Evolutionary conservation across 2,113 vertebrate species (phyloP).

Genomic region (Atractosteus spatula): DNA sequence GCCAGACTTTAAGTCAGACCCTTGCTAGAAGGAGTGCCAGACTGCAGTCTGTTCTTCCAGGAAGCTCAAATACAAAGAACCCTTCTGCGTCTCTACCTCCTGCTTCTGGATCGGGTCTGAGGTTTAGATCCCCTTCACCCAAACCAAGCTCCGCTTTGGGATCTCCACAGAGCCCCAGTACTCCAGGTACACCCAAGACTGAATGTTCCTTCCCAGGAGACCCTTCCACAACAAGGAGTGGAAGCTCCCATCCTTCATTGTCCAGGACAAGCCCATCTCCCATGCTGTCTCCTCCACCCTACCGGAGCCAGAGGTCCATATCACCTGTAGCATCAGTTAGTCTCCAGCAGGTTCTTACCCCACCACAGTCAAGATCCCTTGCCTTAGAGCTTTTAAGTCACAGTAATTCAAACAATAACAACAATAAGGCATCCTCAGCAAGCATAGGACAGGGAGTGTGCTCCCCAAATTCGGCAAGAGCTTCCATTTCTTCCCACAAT

Average conservation of each 20-base stretch:
- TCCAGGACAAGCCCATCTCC: not conserved
- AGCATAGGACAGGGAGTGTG: constrained; percentile 39
- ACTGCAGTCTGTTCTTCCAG: constrained; percentile 14
- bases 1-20: constrained; percentile 78
- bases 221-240: constrained; percentile 25
- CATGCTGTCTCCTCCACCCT: constrained; percentile 24
- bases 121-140: constrained; percentile 44
- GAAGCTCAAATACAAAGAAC: not conserved
- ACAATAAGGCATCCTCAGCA: constrained; percentile 38
- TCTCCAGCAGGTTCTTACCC: constrained; percentile 11
- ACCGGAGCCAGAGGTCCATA: constrained; percentile 20
- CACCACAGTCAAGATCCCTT: constrained; percentile 20
- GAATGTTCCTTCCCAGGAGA: constrained; percentile 28
- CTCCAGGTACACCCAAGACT: constrained; percentile 22
- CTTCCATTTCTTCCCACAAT: constrained; percentile 41
- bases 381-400: constrained; percentile 14
- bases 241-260: constrained; percentile 23
- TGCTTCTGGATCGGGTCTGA: constrained; percentile 24
- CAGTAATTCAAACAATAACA: constrained; percentile 45
- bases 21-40: constrained; percentile 58
- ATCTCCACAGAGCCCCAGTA: constrained; percentile 1
- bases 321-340: constrained; percentile 27
- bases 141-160: constrained; percentile 20
- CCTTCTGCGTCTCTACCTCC: not conserved
- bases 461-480: not conserved